Evolutionary conservation across 2,113 vertebrate species (phyloP).

Genomic region (Etheostoma cragini): DNA sequence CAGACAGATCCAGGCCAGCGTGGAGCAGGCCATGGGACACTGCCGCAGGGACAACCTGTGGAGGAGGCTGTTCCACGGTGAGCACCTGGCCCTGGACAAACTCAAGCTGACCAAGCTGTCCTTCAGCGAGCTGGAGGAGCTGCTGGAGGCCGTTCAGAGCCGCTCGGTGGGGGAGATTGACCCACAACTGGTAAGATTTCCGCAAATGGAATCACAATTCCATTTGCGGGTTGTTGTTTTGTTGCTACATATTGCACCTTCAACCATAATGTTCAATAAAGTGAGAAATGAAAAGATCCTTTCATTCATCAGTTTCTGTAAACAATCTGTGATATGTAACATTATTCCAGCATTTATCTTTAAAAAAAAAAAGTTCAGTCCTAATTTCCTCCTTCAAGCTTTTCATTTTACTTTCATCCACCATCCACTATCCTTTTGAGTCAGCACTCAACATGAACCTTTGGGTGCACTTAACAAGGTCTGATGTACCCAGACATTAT

Average conservation of each 20-base stretch:
- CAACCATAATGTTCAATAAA: no score
- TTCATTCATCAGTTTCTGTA: no score
- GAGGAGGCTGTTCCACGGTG: constrained; percentile 96
- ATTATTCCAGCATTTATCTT: no score
- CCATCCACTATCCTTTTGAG: not conserved
- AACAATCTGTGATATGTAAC: no score
- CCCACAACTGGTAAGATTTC: constrained; percentile 91
- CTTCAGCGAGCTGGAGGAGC: constrained; percentile 93
- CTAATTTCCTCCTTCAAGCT: no score
- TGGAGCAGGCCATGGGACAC: constrained; percentile 95
- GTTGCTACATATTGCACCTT: no score
- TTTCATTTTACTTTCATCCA: not conserved
- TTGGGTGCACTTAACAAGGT: not conserved
- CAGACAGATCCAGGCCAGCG: constrained; percentile 90
- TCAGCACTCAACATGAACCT: not conserved
- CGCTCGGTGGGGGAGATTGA: constrained; percentile 94
- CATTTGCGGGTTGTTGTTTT: no score
- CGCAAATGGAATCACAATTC: no score
- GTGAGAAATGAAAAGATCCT: no score
- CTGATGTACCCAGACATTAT: not conserved
- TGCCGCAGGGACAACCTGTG: constrained; percentile 97
- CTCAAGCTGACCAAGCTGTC: constrained; percentile 93
- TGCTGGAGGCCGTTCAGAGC: constrained; percentile 93
- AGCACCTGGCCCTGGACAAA: constrained; percentile 92
- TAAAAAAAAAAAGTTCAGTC: no score